Evolutionary conservation across 2,797 vertebrate genomes (phyloP).

Genomic region (Trichosurus vulpecula): DNA sequence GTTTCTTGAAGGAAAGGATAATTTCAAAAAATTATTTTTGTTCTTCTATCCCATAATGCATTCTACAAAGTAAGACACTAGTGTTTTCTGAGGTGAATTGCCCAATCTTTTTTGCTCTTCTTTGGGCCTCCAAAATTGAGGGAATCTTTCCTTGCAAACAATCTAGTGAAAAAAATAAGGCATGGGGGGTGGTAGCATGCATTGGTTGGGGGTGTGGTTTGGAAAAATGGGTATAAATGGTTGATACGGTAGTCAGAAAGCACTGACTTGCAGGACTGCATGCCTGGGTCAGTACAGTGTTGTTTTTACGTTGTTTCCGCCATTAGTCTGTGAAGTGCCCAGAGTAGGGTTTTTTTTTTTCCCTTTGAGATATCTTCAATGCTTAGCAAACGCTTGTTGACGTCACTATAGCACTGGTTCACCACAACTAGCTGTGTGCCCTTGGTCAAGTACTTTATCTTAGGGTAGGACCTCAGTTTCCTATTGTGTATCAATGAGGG

Average conservation of each 20-base stretch:
- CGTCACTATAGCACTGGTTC: not conserved
- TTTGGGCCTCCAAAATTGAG: not conserved
- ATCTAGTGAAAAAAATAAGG: not conserved
- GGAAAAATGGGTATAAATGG: too few relatives aligned
- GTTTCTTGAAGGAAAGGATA: not conserved
- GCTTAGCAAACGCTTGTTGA: not conserved
- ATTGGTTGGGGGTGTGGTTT: not conserved
- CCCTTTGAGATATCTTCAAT: not conserved
- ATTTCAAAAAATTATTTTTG: not conserved
- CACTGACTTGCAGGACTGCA: too few relatives aligned
- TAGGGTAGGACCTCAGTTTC: not conserved
- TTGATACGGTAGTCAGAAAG: too few relatives aligned
- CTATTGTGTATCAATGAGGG: not conserved
- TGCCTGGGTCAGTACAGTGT: too few relatives aligned
- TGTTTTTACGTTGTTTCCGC: not conserved
- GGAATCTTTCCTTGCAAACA: not conserved
- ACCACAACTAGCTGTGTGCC: too few relatives aligned
- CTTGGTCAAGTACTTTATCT: too few relatives aligned
- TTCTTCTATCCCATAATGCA: not conserved
- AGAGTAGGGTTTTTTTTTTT: too few relatives aligned
- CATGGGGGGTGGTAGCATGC: too few relatives aligned
- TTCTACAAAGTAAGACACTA: not conserved
- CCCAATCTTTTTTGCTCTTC: not conserved
- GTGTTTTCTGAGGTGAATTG: not conserved
- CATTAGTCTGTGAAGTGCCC: not conserved